phyloP scores from a whole-genome alignment of 53 echinoderm and acorn worm genomes.

The Holothuria leucospilota region DNA sequence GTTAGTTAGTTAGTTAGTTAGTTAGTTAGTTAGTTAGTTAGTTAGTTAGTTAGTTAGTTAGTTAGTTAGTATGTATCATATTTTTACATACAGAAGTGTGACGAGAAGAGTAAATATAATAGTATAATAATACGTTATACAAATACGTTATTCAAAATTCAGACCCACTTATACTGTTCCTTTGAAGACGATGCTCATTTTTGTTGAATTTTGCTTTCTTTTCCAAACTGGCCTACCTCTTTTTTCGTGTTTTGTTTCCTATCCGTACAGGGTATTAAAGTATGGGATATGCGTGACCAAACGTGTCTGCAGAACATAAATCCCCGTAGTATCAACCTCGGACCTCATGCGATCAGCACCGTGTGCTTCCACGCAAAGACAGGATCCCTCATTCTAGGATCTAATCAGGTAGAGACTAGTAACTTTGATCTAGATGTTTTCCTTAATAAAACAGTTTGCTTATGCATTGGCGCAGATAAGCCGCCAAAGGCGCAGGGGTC shows the following conservation, averaged over 20 bases:
- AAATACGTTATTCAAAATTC: too few relatives aligned
- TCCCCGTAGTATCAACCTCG: constrained; percentile 80
- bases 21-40: too few relatives aligned
- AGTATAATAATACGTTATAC: too few relatives aligned
- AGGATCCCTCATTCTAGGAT: constrained; percentile 93
- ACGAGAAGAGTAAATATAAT: too few relatives aligned
- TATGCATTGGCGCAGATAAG: not conserved
- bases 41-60: too few relatives aligned
- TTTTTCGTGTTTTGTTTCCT: not conserved
- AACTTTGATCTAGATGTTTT: not conserved
- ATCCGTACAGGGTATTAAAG: constrained; percentile 85
- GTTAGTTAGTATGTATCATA: too few relatives aligned
- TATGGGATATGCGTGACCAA: constrained; percentile 99
- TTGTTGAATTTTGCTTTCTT: not conserved
- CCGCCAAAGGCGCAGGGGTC: not conserved
- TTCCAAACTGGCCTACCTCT: not conserved
- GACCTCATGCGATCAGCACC: constrained; percentile 88
- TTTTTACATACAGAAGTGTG: too few relatives aligned
- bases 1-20: too few relatives aligned
- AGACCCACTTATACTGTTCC: too few relatives aligned
- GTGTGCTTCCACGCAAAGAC: constrained; percentile 95
- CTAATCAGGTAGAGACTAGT: constrained; percentile 75
- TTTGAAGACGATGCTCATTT: too few relatives aligned
- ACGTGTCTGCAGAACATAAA: constrained; percentile 94
- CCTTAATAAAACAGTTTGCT: not conserved